These are phyloP conservation scores for Anneissia japonica DNA, from an alignment of 35 echinoderm and acorn worm genomes.

Conservation along the genomic window DNA sequence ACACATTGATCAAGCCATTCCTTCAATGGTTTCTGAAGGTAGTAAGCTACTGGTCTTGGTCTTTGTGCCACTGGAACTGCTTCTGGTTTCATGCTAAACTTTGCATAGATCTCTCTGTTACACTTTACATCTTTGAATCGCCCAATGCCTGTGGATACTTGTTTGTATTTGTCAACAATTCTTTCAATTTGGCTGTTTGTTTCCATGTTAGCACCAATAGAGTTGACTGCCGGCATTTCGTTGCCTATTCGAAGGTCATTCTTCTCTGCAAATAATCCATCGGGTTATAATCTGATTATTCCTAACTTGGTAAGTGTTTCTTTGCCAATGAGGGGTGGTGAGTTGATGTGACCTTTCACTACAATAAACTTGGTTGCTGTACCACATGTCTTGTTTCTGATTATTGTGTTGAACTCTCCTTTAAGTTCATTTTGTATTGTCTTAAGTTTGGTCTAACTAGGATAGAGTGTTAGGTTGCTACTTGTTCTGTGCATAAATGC, in stretches of 20 bases:
- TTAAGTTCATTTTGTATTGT: constrained; percentile 17
- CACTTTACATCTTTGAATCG: constrained; percentile 31
- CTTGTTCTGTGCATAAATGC: constrained; percentile 30
- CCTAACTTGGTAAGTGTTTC: constrained; percentile 15
- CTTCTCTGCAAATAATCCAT: constrained; percentile 16
- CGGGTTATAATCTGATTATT: constrained; percentile 24
- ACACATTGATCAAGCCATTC: constrained; percentile 36
- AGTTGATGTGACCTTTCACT: constrained; percentile 27
- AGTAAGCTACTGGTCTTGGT: constrained; percentile 35
- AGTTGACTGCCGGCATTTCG: constrained; percentile 12
- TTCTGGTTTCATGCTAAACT: constrained; percentile 39
- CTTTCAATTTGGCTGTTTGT: no score
- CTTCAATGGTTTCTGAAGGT: constrained; percentile 58
- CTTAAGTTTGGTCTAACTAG: constrained; percentile 6
- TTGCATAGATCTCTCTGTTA: constrained; percentile 33
- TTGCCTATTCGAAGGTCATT: constrained; percentile 6
- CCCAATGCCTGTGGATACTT: constrained; percentile 25
- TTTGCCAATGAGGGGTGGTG: constrained; percentile 31
- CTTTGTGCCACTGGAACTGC: constrained; percentile 52
- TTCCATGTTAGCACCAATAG: no score
- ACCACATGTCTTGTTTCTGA: constrained; percentile 50
- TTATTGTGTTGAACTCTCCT: constrained; percentile 38
- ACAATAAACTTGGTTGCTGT: constrained; percentile 42
- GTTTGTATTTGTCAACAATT: background rate
- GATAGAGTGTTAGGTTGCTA: background rate